These are phyloP conservation scores for Ceyx cyanopectus DNA, from an alignment of 2,113 vertebrate genomes.

Conservation along the genomic window DNA sequence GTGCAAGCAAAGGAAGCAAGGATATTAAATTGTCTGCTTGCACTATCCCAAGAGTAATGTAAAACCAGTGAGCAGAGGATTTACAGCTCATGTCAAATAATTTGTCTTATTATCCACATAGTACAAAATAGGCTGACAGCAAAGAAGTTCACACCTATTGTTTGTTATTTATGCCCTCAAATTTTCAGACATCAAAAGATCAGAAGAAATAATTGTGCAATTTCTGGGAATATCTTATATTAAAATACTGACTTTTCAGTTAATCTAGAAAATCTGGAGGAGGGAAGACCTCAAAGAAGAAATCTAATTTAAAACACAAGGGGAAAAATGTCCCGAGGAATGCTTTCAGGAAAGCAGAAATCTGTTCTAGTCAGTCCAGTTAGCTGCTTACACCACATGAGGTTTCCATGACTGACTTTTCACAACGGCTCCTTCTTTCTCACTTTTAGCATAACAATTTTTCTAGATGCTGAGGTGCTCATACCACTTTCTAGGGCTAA, in stretches of 20 bases:
- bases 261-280: background rate
- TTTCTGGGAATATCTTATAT: background rate
- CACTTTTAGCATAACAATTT: background rate
- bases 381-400: background rate
- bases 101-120: background rate
- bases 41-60: background rate
- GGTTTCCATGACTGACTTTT: background rate
- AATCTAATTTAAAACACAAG: background rate
- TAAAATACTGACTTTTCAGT: background rate
- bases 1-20: background rate
- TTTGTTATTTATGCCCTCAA: background rate
- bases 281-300: background rate
- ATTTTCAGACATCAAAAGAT: background rate
- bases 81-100: background rate
- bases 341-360: background rate
- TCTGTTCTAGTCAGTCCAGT: background rate
- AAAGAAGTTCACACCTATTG: background rate
- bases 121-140: background rate
- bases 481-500: background rate
- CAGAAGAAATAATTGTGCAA: background rate
- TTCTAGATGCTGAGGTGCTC: background rate
- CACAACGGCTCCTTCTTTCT: accelerated
- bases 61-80: background rate
- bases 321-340: background rate
- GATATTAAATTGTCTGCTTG: background rate